Percentiles rank a stretch among this genome's conserved stretches.
phyloP scores from a whole-genome alignment of 2,888 invertebrate genomes.

The Drosophila prolongata region DNA sequence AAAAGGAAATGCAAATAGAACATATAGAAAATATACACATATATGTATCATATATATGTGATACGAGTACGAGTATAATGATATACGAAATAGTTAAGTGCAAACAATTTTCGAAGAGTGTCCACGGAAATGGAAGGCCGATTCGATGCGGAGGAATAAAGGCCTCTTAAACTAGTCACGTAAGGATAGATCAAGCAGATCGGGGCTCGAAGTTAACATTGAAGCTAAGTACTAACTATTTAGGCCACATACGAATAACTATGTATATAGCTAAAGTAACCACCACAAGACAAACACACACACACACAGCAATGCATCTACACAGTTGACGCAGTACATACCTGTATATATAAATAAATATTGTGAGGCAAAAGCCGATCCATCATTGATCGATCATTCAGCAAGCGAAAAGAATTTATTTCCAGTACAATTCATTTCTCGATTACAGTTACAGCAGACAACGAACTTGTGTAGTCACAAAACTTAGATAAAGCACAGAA shows the following conservation, averaged over 20 bases:
- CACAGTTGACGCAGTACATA: slow-evolving; percentile 26
- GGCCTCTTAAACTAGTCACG: slow-evolving; percentile 48
- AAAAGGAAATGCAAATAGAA: slow-evolving; percentile 56
- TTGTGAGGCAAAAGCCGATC: slow-evolving; percentile 29
- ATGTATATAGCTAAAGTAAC: slow-evolving; percentile 46
- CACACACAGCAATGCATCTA: slow-evolving; percentile 29
- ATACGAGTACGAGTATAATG: slow-evolving; percentile 34
- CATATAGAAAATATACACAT: slow-evolving; percentile 43
- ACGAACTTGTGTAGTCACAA: slow-evolving; percentile 58
- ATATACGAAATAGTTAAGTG: slow-evolving; percentile 46
- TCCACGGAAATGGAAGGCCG: slow-evolving; percentile 8
- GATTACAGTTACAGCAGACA: slow-evolving; percentile 68
- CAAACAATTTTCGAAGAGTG: slow-evolving; percentile 43
- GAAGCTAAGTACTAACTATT: slow-evolving; percentile 66
- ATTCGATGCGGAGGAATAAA: slow-evolving; percentile 1
- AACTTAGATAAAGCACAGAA: slow-evolving; percentile 32
- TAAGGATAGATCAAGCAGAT: slow-evolving; percentile 67
- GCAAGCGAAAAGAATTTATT: slow-evolving; percentile 64
- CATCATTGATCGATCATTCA: slow-evolving; percentile 26
- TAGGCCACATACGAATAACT: slow-evolving; percentile 42
- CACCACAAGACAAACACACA: slow-evolving; percentile 21
- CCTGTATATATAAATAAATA: slow-evolving; percentile 35
- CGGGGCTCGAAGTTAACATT: slow-evolving; percentile 84
- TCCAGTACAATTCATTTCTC: slow-evolving; percentile 58
- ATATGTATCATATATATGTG: slow-evolving; percentile 42